phyloP scores from a whole-genome alignment of 2,888 invertebrate species.

The Scelioninae gen. 1 region DNA sequence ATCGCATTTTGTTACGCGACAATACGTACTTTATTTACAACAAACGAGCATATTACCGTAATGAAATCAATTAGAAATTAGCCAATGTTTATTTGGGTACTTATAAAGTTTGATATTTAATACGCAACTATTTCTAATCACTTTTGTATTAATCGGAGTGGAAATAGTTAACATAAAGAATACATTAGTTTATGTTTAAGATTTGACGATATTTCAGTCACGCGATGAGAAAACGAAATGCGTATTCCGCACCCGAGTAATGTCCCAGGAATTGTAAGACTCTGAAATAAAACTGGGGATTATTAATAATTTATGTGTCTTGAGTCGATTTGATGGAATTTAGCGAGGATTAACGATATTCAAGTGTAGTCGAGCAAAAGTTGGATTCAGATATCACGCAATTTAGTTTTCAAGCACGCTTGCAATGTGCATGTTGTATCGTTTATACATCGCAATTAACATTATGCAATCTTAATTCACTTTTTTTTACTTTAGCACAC shows the following conservation, averaged over 20 bases:
- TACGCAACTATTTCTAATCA: conserved; percentile 21
- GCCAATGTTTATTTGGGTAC: too few species aligned
- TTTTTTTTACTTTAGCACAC: too few species aligned
- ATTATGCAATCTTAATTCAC: too few species aligned
- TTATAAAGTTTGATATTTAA: background rate
- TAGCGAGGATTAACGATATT: conserved; percentile 34
- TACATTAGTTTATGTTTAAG: conserved; percentile 34
- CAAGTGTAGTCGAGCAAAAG: background rate
- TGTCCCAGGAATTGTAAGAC: conserved; percentile 44
- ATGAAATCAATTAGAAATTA: too few species aligned
- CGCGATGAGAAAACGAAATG: conserved; percentile 34
- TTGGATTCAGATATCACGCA: background rate
- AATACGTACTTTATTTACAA: too few species aligned
- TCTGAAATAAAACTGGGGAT: conserved; percentile 30
- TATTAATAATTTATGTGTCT: conserved; percentile 44
- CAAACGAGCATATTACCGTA: too few species aligned
- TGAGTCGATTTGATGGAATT: conserved; percentile 32
- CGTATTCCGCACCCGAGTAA: conserved; percentile 8
- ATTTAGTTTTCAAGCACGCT: too few species aligned
- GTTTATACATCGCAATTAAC: too few species aligned
- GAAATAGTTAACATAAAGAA: conserved; percentile 35
- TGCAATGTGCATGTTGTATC: too few species aligned
- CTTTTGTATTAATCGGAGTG: conserved; percentile 3
- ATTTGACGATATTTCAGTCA: conserved; percentile 52
- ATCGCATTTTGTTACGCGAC: too few species aligned